Conservation (phyloP, 92 coral and sea anemone genomes). For the Galaxea fascicularis region DNA sequence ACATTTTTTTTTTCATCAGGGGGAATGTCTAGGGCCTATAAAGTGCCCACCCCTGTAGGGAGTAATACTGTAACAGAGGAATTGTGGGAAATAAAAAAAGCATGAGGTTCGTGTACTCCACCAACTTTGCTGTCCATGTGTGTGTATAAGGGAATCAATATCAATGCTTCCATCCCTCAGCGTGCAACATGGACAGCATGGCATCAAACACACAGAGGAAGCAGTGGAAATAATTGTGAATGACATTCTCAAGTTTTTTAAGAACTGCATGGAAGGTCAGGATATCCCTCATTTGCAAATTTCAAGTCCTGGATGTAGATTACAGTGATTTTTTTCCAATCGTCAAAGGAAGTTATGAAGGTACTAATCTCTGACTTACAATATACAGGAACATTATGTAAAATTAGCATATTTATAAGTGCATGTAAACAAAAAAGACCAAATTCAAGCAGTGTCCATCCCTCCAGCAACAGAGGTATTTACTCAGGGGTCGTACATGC, state of each 20-base stretch:
- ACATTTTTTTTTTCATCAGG: neutral
- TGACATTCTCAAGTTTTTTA: conserved; percentile 39
- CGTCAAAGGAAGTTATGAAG: conserved; percentile 57
- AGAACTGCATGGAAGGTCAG: conserved; percentile 21
- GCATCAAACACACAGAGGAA: conserved; percentile 30
- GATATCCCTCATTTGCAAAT: conserved; percentile 44
- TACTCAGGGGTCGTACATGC: neutral
- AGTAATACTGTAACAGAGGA: too few species aligned
- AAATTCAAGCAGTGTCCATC: neutral
- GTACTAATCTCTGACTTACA: neutral
- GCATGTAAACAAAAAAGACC: neutral
- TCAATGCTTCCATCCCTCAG: too few species aligned
- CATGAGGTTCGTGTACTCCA: too few species aligned
- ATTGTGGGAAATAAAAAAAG: too few species aligned
- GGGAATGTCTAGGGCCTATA: neutral
- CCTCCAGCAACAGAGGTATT: conserved; percentile 4
- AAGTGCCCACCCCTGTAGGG: too few species aligned
- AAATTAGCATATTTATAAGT: neutral
- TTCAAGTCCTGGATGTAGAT: conserved; percentile 52
- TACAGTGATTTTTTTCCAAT: conserved; percentile 60
- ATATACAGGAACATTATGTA: neutral
- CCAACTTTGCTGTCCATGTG: too few species aligned
- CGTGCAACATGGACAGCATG: conserved; percentile 45
- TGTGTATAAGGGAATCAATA: too few species aligned
- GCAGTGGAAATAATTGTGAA: conserved; percentile 6